Conservation (phyloP, 2,113 vertebrate genomes). For the Hemiscyllium ocellatum region DNA sequence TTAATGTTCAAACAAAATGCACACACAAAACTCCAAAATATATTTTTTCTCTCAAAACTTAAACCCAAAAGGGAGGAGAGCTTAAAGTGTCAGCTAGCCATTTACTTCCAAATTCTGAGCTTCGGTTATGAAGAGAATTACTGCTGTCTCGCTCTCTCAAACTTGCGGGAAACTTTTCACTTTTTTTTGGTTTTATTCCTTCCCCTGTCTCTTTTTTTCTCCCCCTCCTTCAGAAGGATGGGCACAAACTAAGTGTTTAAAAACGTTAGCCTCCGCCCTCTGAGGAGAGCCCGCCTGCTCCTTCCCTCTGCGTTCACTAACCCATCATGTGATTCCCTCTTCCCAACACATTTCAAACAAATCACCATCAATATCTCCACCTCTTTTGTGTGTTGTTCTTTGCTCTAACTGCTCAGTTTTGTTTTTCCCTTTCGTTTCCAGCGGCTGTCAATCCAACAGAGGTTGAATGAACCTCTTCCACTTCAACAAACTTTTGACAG, state of each 20-base stretch:
- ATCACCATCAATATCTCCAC: background rate
- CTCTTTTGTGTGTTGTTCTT: background rate
- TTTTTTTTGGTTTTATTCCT: background rate
- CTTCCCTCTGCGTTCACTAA: background rate
- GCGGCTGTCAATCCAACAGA: background rate
- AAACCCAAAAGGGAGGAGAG: too few species aligned
- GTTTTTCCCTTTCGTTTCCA: too few species aligned
- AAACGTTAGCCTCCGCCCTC: constrained; percentile 10
- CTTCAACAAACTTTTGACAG: background rate
- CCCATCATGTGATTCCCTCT: background rate
- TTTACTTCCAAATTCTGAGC: background rate
- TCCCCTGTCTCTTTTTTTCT: background rate
- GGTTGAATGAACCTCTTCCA: background rate
- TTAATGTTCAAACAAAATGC: background rate
- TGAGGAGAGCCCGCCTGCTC: background rate
- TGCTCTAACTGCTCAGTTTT: too few species aligned
- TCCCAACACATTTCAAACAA: background rate
- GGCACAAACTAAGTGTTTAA: background rate
- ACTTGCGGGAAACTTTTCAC: background rate
- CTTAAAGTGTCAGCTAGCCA: background rate
- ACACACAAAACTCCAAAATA: background rate
- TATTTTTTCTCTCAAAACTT: background rate
- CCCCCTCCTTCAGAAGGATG: background rate
- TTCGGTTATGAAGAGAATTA: background rate
- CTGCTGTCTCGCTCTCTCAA: background rate